phyloP scores from a whole-genome alignment of 2,888 invertebrate species.

The Operophtera brumata region DNA sequence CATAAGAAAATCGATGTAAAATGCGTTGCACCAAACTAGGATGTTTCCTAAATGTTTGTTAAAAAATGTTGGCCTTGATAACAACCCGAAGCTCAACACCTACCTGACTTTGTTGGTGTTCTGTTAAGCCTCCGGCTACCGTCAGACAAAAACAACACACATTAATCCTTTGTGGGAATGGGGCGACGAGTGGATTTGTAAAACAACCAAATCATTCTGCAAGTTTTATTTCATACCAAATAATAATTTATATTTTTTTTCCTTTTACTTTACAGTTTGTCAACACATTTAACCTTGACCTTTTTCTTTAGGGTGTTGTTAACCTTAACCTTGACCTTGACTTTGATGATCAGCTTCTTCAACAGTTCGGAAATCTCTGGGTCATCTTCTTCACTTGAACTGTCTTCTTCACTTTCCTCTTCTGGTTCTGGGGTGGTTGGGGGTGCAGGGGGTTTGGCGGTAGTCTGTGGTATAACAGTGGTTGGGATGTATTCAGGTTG shows the following conservation, averaged over 20 bases:
- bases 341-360: slow-evolving; percentile 63
- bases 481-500: slow-evolving; percentile 1
- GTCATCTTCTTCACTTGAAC: slow-evolving; percentile 47
- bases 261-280: not conserved
- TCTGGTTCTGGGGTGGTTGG: slow-evolving; percentile 32
- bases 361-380: slow-evolving; percentile 53
- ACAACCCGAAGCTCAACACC: no score
- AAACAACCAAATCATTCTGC: not conserved
- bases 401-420: slow-evolving; percentile 41
- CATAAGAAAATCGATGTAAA: no score
- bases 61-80: no score
- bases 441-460: not conserved
- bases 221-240: not conserved
- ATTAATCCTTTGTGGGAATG: no score
- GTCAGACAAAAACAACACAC: no score
- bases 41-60: no score
- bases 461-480: not conserved
- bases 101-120: no score
- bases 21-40: no score
- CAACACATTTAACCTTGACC: slow-evolving; percentile 27
- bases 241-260: not conserved
- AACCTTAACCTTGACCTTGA: slow-evolving; percentile 64
- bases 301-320: slow-evolving; percentile 51
- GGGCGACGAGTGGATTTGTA: not conserved
- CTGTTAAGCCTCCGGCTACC: no score